Conservation (phyloP, 2,888 invertebrate genomes). For the Meteorus colon region DNA sequence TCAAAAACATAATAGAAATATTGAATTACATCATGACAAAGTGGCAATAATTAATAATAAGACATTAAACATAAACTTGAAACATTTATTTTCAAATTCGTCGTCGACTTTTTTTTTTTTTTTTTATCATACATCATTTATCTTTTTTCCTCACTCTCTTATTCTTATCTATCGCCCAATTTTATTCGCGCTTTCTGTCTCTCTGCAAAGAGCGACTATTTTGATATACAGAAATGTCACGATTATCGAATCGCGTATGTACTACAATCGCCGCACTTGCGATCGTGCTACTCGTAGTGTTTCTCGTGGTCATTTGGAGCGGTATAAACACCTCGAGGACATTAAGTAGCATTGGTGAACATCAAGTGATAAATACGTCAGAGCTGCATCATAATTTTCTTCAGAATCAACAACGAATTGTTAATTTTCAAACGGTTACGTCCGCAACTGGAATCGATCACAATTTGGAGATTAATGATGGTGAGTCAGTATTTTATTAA, state of each 20-base stretch:
- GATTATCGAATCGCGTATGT: constrained; percentile 56
- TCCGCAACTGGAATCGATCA: neutral
- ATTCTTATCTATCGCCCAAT: neutral
- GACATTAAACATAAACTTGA: neutral
- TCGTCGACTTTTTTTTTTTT: neutral
- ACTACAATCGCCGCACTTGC: constrained; percentile 55
- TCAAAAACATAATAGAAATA: neutral
- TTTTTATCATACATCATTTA: neutral
- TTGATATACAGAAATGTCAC: constrained; percentile 53
- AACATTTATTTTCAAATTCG: neutral
- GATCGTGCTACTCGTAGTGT: constrained; percentile 58
- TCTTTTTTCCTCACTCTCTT: neutral
- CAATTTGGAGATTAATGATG: constrained; percentile 25
- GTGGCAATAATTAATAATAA: constrained; percentile 13
- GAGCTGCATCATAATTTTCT: constrained; percentile 29
- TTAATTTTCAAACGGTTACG: constrained; percentile 11
- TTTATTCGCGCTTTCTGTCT: neutral
- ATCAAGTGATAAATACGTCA: constrained; percentile 33
- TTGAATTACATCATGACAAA: constrained; percentile 2
- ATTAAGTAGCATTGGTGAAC: constrained; percentile 18
- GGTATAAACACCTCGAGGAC: constrained; percentile 46
- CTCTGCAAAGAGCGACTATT: neutral
- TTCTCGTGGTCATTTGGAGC: constrained; percentile 60
- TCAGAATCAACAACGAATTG: constrained; percentile 18
- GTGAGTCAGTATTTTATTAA: constrained; percentile 31